Evolutionary conservation across 35 echinoderm and acorn worm genomes (phyloP), one percentile per base, ranked within the genome.

Genomic region (Eucidaris tribuloides): DNA sequence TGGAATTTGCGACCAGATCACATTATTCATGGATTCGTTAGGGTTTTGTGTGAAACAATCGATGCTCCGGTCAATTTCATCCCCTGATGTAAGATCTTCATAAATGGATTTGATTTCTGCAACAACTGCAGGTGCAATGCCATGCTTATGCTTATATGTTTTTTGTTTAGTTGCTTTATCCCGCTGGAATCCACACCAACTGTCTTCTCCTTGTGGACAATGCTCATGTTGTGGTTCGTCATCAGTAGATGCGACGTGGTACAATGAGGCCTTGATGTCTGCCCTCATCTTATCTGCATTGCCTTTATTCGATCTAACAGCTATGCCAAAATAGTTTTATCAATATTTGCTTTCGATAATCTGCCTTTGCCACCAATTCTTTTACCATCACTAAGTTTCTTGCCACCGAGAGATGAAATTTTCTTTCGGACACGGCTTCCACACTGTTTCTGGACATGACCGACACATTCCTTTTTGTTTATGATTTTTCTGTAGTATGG

Each of bases 241-340:
- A 3, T 89, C 79, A 30, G 77, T 81, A 34, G 76, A 88, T 2
- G 76, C 50, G n/a, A 79, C 54, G 35, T 79, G 76, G 43, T 70
- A 82, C 9, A 89, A 60, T 55, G 79, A 81, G 11, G 60, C 86
- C 78, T 22, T 80, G 46, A 81, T 82, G 42, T 62, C 74, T 32
- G 59, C 30, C 31, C 48, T 45, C 86, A 89, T 89, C 22, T 42
- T 76, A 11, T 89, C 62, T 62, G 40, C 28, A 82, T 71, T 55
- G 9, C 78, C 86, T 36, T 82, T 82, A 35, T 89, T 82, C 4
- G 58, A 65, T 22, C 86, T 45, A 5, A 82, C 62, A 32, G 86
- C 86, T 35, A 89, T 89, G 19, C 86, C 78, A 82, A 50, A 89
- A 46, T 89, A 81, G 59, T 89, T 89, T 60, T 89, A 63, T 89